Evolutionary conservation across 2,113 vertebrate species (phyloP).

Genomic region (Pangasianodon gigas): DNA sequence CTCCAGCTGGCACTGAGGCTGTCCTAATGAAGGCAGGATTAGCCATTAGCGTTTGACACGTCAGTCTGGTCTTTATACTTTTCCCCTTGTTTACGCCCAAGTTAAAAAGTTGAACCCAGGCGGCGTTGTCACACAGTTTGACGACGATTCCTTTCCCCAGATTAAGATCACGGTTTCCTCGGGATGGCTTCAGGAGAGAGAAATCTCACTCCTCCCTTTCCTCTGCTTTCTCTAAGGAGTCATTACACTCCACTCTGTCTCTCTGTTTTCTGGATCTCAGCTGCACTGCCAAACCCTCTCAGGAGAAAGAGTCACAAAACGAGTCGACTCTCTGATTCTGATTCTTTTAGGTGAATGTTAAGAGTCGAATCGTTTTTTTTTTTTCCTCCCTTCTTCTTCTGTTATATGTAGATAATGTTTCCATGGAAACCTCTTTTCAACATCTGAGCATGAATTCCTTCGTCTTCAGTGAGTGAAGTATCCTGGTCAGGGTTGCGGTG

Average conservation of each 20-base stretch:
- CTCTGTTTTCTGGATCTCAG: constrained; percentile 1
- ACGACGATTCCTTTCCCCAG: background rate
- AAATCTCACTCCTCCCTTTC: background rate
- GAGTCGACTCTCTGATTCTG: background rate
- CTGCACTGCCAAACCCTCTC: background rate
- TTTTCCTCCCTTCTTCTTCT: background rate
- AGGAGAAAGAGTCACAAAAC: background rate
- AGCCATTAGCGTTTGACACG: background rate
- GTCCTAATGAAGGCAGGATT: background rate
- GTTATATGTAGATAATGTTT: background rate
- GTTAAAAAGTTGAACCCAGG: background rate
- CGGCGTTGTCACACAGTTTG: background rate
- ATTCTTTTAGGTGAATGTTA: background rate
- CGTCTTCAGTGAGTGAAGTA: background rate
- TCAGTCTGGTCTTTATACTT: background rate
- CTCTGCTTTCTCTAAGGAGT: constrained; percentile 5
- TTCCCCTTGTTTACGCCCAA: background rate
- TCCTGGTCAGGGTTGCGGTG: background rate
- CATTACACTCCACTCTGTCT: background rate
- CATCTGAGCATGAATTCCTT: background rate
- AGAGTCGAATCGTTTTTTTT: background rate
- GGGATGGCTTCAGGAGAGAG: background rate
- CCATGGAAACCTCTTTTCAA: background rate
- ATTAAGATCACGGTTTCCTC: constrained; percentile 11
- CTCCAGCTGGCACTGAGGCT: too few species aligned